Base-by-base conservation (phyloP, 2,797 vertebrate species). In the Fistularia tabacaria region DNA sequence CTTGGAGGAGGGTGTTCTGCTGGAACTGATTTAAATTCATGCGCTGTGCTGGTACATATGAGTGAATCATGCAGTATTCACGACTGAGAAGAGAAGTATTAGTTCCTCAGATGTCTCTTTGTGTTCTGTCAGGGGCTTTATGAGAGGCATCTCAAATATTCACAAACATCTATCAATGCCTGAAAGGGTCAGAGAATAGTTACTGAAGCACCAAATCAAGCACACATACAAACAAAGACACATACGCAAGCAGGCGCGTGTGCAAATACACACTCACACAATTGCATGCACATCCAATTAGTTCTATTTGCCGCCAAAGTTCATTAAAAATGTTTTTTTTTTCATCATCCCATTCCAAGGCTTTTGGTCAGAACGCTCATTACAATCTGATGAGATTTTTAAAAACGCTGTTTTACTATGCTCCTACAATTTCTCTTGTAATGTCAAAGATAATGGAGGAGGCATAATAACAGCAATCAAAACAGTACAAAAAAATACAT, bases 91-190 rank as follows among this genome's bases (percentile, higher is more conserved):
- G 69, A 70, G 71, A 69, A 58, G 69, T 70, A 59, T 70, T 68
- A 70, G 66, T 59, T 76, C 65, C 42, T 75, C 62, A 73, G 63
- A 80, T 77, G 75, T 76, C 52, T 66, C 52, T 56, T 55, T 15
- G 54, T 69, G 67, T 70, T 86, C 65, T 71, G 76, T 76, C 64
- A 53, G 54, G 50, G 66, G 70, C 71, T 77, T 71, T 64, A 69
- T 25, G 40, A 58, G 55, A 77, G 73, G 71, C 81, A 71, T 76
- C 75, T 82, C 46, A 61, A 74, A 73, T 80, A 83, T 82, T 81
- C 59, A 84, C 74, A 64, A 67, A 60, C 74, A 79, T 76, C 76
- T 70, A 80, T 83, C 73, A 81, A 45, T 68, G 72, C 65, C 74
- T 74, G 57, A 67, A 59, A 79, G 76, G 69, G 70, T 79, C 70